Evolutionary conservation across 1,140 invertebrate species (phyloP), one percentile per base, ranked within the genome.

Genomic region (Drosophila tristis): DNA sequence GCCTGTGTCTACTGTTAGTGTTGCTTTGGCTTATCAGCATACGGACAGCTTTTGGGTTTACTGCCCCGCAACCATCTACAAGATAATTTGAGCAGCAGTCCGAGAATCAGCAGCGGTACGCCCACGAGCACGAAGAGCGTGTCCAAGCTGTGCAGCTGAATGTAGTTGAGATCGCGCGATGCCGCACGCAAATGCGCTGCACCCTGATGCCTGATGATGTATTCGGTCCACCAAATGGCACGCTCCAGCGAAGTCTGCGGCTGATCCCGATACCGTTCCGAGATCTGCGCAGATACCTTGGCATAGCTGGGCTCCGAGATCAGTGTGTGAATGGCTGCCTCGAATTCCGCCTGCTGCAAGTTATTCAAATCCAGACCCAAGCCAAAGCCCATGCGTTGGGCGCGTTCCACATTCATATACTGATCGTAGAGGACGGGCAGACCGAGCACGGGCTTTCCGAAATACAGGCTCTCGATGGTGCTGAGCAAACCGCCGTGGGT

Each of bases 401-500:
- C 92, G 26, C 92, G 92, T 15, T 92, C 76, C 13, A 94, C 86
- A 68, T 95, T 95, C 54, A 93, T 92, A 15, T 86, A 90, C 77
- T 96, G 95, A 78, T 96, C 95, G 20, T 92, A 93, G 56, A 95
- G 93, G 15, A 96, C 91, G 6, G 96, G 96, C 61, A 96, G 92
- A 2, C 94, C 95, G 31, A 96, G 91, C 5, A 96, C 93, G 1
- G 96, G 96, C n/a, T 95, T 94, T 64, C 94, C 94, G 74, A 95
- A 94, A 91, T 94, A 94, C 0, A 96, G 85, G 5, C 95, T 94
- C 92, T 97, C 96, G 58, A 94, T 94, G 8, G 95, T 93, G 61
- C 96, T 95, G 15, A 95, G 92, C 16, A 95, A 79, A 4, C 96
- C 96, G 15, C 95, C 95, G 68, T 96, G 95, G 1, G 95, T 95